Evolutionary conservation across 1,140 invertebrate genomes (phyloP), one percentile per base, ranked within the genome.

Genomic region (Neodiprion virginianus): DNA sequence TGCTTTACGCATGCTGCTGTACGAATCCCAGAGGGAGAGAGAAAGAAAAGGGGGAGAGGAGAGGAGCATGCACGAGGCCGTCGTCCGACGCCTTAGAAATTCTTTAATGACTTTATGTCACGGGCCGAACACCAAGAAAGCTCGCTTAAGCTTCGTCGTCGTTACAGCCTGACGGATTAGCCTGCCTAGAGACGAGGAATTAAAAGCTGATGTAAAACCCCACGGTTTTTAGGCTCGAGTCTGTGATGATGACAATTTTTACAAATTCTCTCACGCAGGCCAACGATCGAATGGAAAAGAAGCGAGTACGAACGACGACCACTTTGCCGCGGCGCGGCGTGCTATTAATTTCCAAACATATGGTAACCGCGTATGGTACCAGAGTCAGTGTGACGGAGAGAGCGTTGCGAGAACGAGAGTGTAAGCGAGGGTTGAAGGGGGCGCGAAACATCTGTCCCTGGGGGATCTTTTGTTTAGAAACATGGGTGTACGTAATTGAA

Each of bases 21-120:
- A 61, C 11, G 53, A 14, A 12, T 1, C 53, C 11, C 53, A 17
- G n/a, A 61, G 53, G 4, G 53, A 61, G 11, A 61, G 53, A 61
- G 53, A 61, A 5, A 14, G n/a, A 61, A 8, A 61, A 21, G 17
- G 17, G 17, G 53, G 8, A 8, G 8, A 61, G 8, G 53, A 61
- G 53, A 61, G 11, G 53, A 17, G n/a, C 28, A 40, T 40, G 11
- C 53, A 61, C 8, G 53, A 77, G 80, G 84, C 77, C 80, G 77
- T 80, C 81, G 84, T 81, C 82, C 80, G 84, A 85, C 73, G 79
- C 81, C 84, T 84, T 83, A 84, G 80, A 83, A 83, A 81, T 82
- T 82, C 82, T 80, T 84, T 85, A 84, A 85, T 81, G 80, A 80
- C 82, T 83, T 83, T 80, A 80, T 77, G 81, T 80, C 76, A 76